Percentiles rank a stretch among this genome's conserved stretches.
Conservation (phyloP, 2,888 invertebrate genomes). For the Agriopis marginaria region DNA sequence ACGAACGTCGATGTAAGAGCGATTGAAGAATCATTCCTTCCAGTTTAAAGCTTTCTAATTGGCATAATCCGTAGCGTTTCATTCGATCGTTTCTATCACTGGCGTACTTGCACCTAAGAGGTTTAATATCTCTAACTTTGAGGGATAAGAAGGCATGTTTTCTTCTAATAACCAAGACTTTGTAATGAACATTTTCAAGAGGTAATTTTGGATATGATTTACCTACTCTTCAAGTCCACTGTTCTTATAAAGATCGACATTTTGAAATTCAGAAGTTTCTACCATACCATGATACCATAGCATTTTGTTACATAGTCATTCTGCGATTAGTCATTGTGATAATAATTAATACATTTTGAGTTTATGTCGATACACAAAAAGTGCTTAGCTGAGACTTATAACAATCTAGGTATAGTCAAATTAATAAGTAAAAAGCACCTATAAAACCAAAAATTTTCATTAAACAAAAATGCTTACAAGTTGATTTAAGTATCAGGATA, state of each 20-base stretch:
- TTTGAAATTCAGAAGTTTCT: background rate
- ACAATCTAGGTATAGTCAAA: too few species aligned
- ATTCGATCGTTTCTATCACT: conserved; percentile 51
- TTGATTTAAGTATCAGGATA: too few species aligned
- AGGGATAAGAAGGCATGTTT: conserved; percentile 32
- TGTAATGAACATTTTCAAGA: background rate
- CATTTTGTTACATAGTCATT: too few species aligned
- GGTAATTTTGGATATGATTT: background rate
- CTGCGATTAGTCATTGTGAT: too few species aligned
- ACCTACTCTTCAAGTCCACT: too few species aligned
- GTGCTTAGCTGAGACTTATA: too few species aligned
- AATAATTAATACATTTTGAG: too few species aligned
- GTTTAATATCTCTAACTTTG: conserved; percentile 44
- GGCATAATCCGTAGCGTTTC: conserved; percentile 71
- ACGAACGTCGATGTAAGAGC: conserved; percentile 45
- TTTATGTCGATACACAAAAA: too few species aligned
- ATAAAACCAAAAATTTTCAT: too few species aligned
- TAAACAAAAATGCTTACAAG: too few species aligned
- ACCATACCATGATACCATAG: too few species aligned
- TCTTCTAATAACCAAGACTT: background rate
- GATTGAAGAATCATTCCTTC: conserved; percentile 67
- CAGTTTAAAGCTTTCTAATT: conserved; percentile 76
- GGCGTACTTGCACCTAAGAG: conserved; percentile 56
- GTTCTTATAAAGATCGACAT: background rate
- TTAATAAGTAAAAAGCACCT: too few species aligned